Base-by-base conservation (phyloP, 1,140 invertebrate genomes). In the Papilio polytes region DNA sequence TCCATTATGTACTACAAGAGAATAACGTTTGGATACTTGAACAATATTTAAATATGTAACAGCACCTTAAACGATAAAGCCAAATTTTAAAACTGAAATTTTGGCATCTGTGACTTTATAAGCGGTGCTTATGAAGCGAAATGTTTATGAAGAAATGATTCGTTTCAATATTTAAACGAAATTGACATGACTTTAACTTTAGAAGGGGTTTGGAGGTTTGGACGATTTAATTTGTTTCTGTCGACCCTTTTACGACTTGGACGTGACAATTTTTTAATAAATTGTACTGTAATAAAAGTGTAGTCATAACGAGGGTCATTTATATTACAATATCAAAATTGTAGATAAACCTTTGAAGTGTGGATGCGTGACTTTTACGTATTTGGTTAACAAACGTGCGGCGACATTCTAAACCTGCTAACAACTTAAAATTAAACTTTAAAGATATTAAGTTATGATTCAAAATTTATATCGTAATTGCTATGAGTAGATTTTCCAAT, bases 181-280 rank as follows among this genome's bases (percentile, higher is more conserved):
- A 63, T 13, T 26, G 0, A 63, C 59, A 63, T 63, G 22, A 26
- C 59, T 26, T 59, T 22, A 2, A 4, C 13, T 31, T 70, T 31
- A 18, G 12, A 70, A 70, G 31, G 22, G 13, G 63, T 70, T 70
- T 31, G 15, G 59, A 63, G 13, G 63, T 70, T 70, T 31, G 15
- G 59, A 63, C 20, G 20, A 70, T 6, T 70, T 31, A 70, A 70
- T 70, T 70, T 31, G 26, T 70, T 31, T 70, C 63, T 70, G 63
- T 26, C 63, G 13, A 36, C 63, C 63, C 63, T 26, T 70, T 70
- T 70, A 63, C 13, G 13, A 26, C 20, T 63, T 26, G 12, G 63
- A 70, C 63, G 63, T 70, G 63, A 31, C 63, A 70, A 70, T 70
- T 70, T 70, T 70, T 70, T 36, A 70, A 31, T 70, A 31, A 70